Conservation (phyloP, 2,797 vertebrate genomes). For the Scarus forsteni region DNA sequence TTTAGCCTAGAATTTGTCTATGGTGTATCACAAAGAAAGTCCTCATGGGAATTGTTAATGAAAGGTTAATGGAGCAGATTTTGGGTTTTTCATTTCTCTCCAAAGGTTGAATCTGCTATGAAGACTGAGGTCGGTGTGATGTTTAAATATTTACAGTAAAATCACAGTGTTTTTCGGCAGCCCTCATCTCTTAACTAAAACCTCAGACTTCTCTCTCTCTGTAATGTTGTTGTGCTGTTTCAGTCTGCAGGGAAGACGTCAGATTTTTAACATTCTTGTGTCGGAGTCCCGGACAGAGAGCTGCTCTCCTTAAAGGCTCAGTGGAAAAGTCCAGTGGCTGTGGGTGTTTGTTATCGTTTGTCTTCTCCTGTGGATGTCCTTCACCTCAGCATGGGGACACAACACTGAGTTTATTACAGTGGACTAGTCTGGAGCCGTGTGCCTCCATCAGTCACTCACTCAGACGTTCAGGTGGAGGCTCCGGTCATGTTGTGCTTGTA, state of each 20-base stretch:
- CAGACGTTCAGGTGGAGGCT: conserved; percentile 17
- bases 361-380: conserved; percentile 20
- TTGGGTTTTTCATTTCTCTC: background rate
- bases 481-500: conserved; percentile 2
- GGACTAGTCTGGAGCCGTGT: conserved; percentile 18
- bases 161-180: background rate
- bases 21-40: too few species aligned
- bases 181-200: conserved; percentile 5
- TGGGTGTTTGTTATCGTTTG: conserved; percentile 32
- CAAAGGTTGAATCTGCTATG: background rate
- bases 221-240: conserved; percentile 13
- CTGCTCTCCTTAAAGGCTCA: conserved; percentile 30
- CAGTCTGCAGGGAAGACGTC: conserved; percentile 4
- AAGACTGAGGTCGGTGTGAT: background rate
- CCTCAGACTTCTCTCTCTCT: conserved; percentile 4
- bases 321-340: conserved; percentile 19
- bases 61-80: background rate
- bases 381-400: conserved; percentile 38
- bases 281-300: conserved; percentile 34
- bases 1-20: too few species aligned
- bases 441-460: conserved; percentile 38
- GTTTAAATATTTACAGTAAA: background rate
- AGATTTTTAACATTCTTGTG: conserved; percentile 39
- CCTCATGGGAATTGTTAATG: too few species aligned
- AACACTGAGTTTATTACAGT: conserved; percentile 23